Base-by-base conservation (phyloP, 1,140 invertebrate genomes). In the honey bee (Apis mellifera) region DNA sequence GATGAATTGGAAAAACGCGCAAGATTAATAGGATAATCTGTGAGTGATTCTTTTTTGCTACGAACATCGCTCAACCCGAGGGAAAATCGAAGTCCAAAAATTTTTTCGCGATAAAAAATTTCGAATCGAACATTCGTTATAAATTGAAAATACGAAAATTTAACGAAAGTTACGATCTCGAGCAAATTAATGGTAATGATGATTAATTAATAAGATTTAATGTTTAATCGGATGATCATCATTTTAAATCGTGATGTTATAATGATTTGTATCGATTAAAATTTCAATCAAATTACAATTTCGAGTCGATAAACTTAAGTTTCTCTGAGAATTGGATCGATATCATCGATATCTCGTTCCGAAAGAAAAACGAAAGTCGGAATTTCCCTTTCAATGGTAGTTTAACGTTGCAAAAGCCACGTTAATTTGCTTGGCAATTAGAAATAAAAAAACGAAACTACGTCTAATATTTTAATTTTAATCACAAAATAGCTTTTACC, bases 11-110 rank as follows among this genome's bases (percentile, higher is more conserved):
- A 73, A 68, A 75, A 73, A 66, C 32, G 21, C 52, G 21, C 2
- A 57, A 50, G 60, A 80, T 80, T 80, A 50, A 73, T 74, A 74
- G 70, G 11, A 80, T 57, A 74, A 80, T 73, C 60, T 32, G 32
- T 32, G 60, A 50, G 52, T 13, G 23, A 9, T 72, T 62, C 50
- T 55, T 42, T 42, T 15, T 66, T 62, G 11, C 23, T 1, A 23
- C 8, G n/a, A 48, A 74, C 52, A 9, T 21, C 17, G 50, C 19
- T 19, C 32, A 4, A 42, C 54, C 26, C 5, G 23, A 1, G 26
- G 2, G 21, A 54, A 55, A 52, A 55, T 80, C 19, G 57, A 42
- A n/a, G 26, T 50, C 12, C n/a, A 23, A 21, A 9, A 9, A 32
- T 21, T 26, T 69, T 12, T 21, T 12, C 1, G 2, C 0, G 19